These are phyloP conservation scores for Dinoponera quadriceps DNA, from an alignment of 1,140 invertebrate genomes.

Conservation along the genomic window DNA sequence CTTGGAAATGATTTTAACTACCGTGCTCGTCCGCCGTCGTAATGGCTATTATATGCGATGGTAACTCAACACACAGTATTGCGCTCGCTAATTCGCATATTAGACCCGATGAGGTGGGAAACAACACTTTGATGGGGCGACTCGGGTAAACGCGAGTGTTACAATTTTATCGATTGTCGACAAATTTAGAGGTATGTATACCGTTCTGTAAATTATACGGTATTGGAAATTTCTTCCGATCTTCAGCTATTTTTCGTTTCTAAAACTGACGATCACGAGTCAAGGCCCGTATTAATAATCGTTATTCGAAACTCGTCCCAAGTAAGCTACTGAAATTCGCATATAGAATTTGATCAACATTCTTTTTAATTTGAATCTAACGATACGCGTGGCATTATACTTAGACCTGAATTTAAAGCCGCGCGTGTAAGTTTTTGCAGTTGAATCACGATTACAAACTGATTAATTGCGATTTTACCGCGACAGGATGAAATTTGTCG, in stretches of 20 bases:
- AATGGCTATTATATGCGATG: conserved; percentile 40
- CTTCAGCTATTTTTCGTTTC: neutral
- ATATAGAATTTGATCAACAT: too few relatives aligned
- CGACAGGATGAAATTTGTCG: too few relatives aligned
- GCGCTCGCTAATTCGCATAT: conserved; percentile 31
- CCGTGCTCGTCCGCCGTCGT: conserved; percentile 17
- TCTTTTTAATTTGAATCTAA: too few relatives aligned
- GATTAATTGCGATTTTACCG: too few relatives aligned
- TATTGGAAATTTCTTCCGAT: neutral
- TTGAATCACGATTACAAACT: too few relatives aligned
- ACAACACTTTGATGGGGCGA: neutral
- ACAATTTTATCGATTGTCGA: conserved; percentile 3
- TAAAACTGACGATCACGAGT: neutral
- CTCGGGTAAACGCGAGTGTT: neutral
- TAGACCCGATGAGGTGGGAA: conserved; percentile 18
- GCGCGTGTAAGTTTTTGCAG: too few relatives aligned
- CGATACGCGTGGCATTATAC: too few relatives aligned
- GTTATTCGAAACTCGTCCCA: too few relatives aligned
- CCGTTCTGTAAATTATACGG: neutral
- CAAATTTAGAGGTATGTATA: neutral
- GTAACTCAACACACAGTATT: conserved; percentile 27
- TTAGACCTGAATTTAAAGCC: too few relatives aligned
- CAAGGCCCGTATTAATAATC: too few relatives aligned
- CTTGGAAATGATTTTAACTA: conserved; percentile 45
- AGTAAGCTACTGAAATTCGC: too few relatives aligned